A percentile compares a stretch with the other conserved stretches of the same genome.
These are phyloP conservation scores for Philypnodon macrostomus DNA, from an alignment of 2,797 vertebrate species.

Conservation along the genomic window DNA sequence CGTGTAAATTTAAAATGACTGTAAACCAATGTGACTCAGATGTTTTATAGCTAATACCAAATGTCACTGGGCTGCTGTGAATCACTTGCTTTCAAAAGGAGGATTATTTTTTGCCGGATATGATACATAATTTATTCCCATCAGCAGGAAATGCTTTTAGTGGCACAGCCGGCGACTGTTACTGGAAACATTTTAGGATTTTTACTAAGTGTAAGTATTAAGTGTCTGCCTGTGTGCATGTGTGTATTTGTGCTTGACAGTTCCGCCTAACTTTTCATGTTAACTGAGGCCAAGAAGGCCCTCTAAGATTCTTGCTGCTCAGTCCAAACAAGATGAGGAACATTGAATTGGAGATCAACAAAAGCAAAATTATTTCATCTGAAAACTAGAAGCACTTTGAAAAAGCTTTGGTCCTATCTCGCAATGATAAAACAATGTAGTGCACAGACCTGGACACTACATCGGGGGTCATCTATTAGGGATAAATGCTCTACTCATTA, in stretches of 20 bases:
- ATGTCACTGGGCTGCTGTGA: slow-evolving; percentile 18
- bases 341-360: slow-evolving; percentile 25
- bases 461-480: too few species aligned
- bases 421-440: too few species aligned
- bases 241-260: slow-evolving; percentile 14
- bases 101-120: slow-evolving; percentile 31
- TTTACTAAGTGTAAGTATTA: neutral
- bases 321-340: slow-evolving; percentile 8
- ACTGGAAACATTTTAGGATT: slow-evolving; percentile 23
- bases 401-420: too few species aligned
- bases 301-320: slow-evolving; percentile 24
- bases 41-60: too few species aligned
- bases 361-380: too few species aligned
- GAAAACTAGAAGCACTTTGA: too few species aligned
- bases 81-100: slow-evolving; percentile 21
- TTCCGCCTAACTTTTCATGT: slow-evolving; percentile 20
- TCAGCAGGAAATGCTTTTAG: slow-evolving; percentile 37
- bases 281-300: slow-evolving; percentile 8
- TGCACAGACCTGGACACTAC: too few species aligned
- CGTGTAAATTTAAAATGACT: neutral
- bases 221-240: neutral
- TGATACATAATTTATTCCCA: slow-evolving; percentile 48
- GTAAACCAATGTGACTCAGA: slow-evolving; percentile 8
- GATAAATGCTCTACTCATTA: too few species aligned
- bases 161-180: slow-evolving; percentile 13